Conservation (phyloP, 2,113 vertebrate species). For the Asarcornis scutulata region DNA sequence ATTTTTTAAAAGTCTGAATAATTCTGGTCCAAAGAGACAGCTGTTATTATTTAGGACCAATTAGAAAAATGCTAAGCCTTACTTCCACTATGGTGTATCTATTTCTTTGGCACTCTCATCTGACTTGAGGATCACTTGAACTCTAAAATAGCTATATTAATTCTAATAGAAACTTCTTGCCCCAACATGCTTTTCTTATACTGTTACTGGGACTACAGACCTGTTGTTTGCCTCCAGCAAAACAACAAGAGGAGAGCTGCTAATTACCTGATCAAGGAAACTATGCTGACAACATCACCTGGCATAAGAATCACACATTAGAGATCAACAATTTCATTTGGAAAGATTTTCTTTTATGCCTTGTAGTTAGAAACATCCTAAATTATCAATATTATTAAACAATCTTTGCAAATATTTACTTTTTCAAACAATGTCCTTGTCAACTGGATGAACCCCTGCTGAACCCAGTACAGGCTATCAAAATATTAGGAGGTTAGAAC, state of each 20-base stretch:
- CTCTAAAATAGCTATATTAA: background rate
- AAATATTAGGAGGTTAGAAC: conserved; percentile 16
- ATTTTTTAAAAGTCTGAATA: background rate
- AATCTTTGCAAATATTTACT: background rate
- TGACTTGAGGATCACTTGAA: background rate
- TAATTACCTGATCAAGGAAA: background rate
- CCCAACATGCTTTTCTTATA: accelerated
- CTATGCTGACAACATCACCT: background rate
- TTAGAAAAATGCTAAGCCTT: background rate
- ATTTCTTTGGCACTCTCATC: background rate
- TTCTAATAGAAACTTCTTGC: background rate
- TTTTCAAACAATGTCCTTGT: background rate
- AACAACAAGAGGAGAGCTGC: background rate
- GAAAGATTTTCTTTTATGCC: background rate
- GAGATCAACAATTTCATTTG: background rate
- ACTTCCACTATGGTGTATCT: background rate
- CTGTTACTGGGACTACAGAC: background rate
- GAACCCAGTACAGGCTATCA: background rate
- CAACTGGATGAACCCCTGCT: background rate
- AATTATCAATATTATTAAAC: background rate
- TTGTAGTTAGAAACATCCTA: background rate
- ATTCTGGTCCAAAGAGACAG: background rate
- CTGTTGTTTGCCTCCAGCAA: background rate
- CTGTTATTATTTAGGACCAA: background rate
- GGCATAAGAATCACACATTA: background rate